Conservation (phyloP, 2,888 invertebrate species). For the Apodemia duryi region DNA sequence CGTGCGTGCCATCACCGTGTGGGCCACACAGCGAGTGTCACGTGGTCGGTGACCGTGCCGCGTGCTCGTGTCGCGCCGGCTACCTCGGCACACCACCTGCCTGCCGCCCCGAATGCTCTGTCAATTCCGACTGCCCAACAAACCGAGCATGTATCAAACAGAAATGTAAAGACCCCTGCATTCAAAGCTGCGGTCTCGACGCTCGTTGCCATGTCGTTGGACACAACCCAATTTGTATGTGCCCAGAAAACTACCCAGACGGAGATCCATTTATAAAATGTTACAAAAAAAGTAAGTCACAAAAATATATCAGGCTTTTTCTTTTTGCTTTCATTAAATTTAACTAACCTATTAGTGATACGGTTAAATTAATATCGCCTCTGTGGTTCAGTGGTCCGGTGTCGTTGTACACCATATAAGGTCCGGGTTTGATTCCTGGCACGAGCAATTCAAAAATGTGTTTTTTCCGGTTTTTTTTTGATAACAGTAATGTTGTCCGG, state of each 20-base stretch:
- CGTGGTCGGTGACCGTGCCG: constrained; percentile 83
- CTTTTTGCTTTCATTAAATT: background rate
- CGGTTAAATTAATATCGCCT: too few relatives aligned
- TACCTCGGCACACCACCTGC: constrained; percentile 86
- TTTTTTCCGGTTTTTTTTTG: too few relatives aligned
- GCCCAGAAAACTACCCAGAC: constrained; percentile 81
- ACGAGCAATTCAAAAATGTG: too few relatives aligned
- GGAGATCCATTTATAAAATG: constrained; percentile 90
- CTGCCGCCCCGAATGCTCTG: constrained; percentile 87
- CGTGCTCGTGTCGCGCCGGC: constrained; percentile 85
- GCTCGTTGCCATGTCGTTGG: constrained; percentile 88
- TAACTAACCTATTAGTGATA: too few relatives aligned
- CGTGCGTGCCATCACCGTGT: constrained; percentile 88
- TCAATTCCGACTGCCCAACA: constrained; percentile 87
- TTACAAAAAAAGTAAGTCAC: constrained; percentile 58
- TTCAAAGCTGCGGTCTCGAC: constrained; percentile 87
- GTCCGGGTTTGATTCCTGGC: too few relatives aligned
- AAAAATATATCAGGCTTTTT: background rate
- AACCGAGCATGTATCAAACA: constrained; percentile 86
- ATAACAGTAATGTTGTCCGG: too few relatives aligned
- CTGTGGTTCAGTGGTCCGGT: too few relatives aligned
- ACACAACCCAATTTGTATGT: constrained; percentile 89
- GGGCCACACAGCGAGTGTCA: constrained; percentile 88
- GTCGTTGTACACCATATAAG: too few relatives aligned
- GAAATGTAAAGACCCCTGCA: constrained; percentile 88